Evolutionary conservation across 2,113 vertebrate genomes (phyloP).

Genomic region (Pseudonaja textilis): DNA sequence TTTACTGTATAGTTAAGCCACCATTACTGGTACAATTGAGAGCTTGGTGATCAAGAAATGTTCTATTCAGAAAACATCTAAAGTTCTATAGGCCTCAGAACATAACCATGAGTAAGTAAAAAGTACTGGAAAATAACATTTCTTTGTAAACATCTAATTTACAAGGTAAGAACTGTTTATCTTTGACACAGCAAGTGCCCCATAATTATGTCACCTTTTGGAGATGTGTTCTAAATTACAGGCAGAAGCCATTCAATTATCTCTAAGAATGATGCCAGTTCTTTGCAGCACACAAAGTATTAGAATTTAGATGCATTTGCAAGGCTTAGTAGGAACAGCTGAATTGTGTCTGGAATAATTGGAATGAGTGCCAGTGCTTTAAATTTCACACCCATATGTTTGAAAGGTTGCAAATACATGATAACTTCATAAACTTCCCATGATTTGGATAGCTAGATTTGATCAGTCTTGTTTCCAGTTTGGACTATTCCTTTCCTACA

Average conservation of each 20-base stretch:
- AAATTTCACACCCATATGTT: background rate
- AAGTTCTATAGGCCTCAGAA: background rate
- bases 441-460: background rate
- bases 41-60: background rate
- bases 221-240: conserved; percentile 11
- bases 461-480: background rate
- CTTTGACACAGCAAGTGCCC: background rate
- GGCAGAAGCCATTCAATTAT: conserved; percentile 11
- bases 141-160: conserved; percentile 7
- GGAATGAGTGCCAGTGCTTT: background rate
- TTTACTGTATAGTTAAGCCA: background rate
- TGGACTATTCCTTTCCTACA: background rate
- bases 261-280: background rate
- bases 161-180: conserved; percentile 2
- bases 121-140: background rate
- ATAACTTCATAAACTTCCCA: background rate
- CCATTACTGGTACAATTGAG: background rate
- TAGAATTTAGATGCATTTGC: background rate
- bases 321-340: background rate
- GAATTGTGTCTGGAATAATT: background rate
- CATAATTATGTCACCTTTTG: conserved; percentile 13
- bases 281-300: background rate
- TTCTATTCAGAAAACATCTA: background rate
- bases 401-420: background rate
- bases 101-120: background rate